Base-by-base conservation (phyloP, 30 jellyfish, hydroid and myxozoan species). In the Aurelia sp. region DNA sequence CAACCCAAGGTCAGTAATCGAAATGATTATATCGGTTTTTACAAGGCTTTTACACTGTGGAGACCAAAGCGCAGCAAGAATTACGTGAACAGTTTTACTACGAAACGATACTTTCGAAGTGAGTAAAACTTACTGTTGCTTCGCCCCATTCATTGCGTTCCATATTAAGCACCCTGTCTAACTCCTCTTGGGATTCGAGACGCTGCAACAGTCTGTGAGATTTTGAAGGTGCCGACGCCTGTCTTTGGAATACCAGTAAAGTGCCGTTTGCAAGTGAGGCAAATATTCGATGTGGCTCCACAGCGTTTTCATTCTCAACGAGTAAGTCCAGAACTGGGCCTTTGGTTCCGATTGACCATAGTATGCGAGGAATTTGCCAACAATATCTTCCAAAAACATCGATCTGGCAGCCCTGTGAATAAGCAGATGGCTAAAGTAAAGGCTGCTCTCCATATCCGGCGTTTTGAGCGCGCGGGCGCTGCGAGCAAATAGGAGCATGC, bases 241-340 rank as follows among this genome's bases (percentile, higher is more conserved):
- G 55, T 44, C 83, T 58, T 63, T 75, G 38, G 66, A 85, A 92
- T 3, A 92, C 94, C 38, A 87, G 53, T 4, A 92, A 79, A 17
- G 98, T 92, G 13, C 98, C 98, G 81, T 92, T 92, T 2, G 98
- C 98, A 69, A 92, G 94, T n/a, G 98, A 79, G 13, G 92, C 95
- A 52, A 85, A 85, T 5, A 92, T 91, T 71, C 91, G 69, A 4
- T 20, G 18, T 6, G 75, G 88, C 3, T 30, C 76, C 44, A 44
- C 18, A 44, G 53, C n/a, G 62, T 38, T n/a, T 30, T 12, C 87
- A 24, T 16, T 30, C 8, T 74, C 88, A 13, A 71, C 79, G 5
- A 92, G 58, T 61, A 92, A 53, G 52, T 82, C 85, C 84, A 63
- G 80, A 50, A 92, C 91, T 44, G 96, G 93, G 74, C 87, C 98